Evolutionary conservation across 2,113 vertebrate genomes (phyloP).

Genomic region (Sisor rabdophorus): DNA sequence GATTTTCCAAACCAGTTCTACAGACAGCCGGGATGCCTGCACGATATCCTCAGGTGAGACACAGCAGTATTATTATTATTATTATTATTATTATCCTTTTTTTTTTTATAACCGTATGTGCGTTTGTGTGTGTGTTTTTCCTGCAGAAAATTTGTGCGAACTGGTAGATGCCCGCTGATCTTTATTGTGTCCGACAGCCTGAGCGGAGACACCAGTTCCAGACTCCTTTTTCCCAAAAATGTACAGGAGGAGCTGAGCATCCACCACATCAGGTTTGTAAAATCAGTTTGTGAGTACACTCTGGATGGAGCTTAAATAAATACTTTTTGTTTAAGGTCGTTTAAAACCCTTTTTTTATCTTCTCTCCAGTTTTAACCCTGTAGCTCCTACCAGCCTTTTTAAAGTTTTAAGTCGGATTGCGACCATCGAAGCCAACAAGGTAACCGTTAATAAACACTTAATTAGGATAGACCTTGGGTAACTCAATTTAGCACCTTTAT

Average conservation of each 20-base stretch:
- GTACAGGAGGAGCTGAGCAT: slow-evolving; percentile 81
- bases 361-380: slow-evolving; percentile 86
- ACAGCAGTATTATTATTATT: neutral
- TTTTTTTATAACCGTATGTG: neutral
- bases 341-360: neutral
- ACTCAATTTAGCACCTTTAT: neutral
- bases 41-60: slow-evolving; percentile 84
- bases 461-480: no score
- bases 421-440: slow-evolving; percentile 75
- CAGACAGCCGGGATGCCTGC: slow-evolving; percentile 78
- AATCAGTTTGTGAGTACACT: neutral
- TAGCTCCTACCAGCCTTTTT: slow-evolving; percentile 90
- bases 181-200: slow-evolving; percentile 87
- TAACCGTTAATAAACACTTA: slow-evolving; percentile 55
- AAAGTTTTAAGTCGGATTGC: slow-evolving; percentile 83
- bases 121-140: neutral
- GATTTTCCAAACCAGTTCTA: slow-evolving; percentile 96
- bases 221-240: slow-evolving; percentile 79
- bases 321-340: neutral
- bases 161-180: slow-evolving; percentile 78
- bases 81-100: no score
- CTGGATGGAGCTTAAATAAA: neutral
- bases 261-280: slow-evolving; percentile 77
- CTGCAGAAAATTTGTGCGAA: slow-evolving; percentile 77
- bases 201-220: slow-evolving; percentile 79